phyloP scores from a whole-genome alignment of 2,888 invertebrate genomes.

The Epinotia ramella region DNA sequence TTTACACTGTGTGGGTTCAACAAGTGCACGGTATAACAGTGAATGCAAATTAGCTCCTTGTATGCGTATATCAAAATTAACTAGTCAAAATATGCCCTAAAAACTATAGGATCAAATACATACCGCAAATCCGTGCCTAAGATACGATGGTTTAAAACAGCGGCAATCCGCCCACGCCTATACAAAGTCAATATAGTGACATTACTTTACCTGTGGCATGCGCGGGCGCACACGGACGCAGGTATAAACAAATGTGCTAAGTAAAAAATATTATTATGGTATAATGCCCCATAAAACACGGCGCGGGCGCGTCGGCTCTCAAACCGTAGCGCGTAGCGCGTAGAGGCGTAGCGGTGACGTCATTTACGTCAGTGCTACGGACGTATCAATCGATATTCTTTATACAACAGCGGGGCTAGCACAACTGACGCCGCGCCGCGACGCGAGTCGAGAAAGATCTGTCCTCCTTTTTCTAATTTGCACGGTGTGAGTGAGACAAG shows the following conservation, averaged over 20 bases:
- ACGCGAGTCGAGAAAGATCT: too few relatives aligned
- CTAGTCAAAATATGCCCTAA: too few relatives aligned
- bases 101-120: too few relatives aligned
- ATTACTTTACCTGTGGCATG: constrained; percentile 13
- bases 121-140: too few relatives aligned
- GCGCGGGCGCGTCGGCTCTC: constrained; percentile 66
- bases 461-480: too few relatives aligned
- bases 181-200: background rate
- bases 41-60: too few relatives aligned
- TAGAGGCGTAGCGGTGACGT: constrained; percentile 44
- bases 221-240: constrained; percentile 48
- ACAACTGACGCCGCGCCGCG: too few relatives aligned
- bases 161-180: background rate
- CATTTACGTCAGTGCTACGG: constrained; percentile 7
- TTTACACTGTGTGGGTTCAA: too few relatives aligned
- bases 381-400: background rate
- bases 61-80: too few relatives aligned
- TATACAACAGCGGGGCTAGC: background rate
- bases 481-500: too few relatives aligned
- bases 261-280: constrained; percentile 84
- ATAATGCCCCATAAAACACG: constrained; percentile 83
- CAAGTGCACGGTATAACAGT: too few relatives aligned
- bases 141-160: too few relatives aligned
- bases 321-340: constrained; percentile 60
- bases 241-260: constrained; percentile 80